Evolutionary conservation across 2,797 vertebrate species (phyloP), one percentile per base, ranked within the genome.

Genomic region (Lacerta bilineata): DNA sequence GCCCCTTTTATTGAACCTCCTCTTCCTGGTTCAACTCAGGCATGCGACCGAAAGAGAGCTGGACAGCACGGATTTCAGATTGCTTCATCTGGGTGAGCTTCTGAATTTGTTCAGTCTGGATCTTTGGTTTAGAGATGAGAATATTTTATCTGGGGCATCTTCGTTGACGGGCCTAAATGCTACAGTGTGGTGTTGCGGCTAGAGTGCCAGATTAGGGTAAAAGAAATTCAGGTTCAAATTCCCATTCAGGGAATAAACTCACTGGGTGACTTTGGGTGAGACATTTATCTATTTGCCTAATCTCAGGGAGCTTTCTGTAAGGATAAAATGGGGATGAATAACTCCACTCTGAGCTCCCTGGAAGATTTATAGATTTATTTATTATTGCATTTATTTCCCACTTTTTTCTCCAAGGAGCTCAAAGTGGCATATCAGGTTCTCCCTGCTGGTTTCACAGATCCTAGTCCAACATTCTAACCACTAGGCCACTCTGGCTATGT

Each of bases 81-180:
- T 99, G 81, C 97, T 99, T 88, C 98, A 98, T 95, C 97, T 98
- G 69, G 98, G 99, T 99, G 90, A 97, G 96, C 89, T 9, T 64
- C 10, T 90, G 81, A 17, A 1, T 87, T 89, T 92, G 84, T 83
- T 69, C n/a, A 4, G 0, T 29, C 59, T 84, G 66, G 46, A 39
- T 82, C 11, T 88, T 75, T 77, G 50, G 15, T 41, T 71, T 81
- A 80, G 7, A 41, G 39, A 50, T 76, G 46, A 59, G 39, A 87
- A 79, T 4, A 64, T 11, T 87, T 92, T 87, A 43, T 87, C 36
- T 17, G 9, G 85, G 80, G 84, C 59, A 75, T 71, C 66, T 69
- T 69, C n/a, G 9, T 27, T 25, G 27, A 27, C 9, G 27, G 36
- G 55, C 15, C 18, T 23, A 43, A 55, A 10, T 85, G 78, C 39